These are phyloP conservation scores for Nasonia vitripennis DNA, from an alignment of 1,140 invertebrate species.

Conservation along the genomic window DNA sequence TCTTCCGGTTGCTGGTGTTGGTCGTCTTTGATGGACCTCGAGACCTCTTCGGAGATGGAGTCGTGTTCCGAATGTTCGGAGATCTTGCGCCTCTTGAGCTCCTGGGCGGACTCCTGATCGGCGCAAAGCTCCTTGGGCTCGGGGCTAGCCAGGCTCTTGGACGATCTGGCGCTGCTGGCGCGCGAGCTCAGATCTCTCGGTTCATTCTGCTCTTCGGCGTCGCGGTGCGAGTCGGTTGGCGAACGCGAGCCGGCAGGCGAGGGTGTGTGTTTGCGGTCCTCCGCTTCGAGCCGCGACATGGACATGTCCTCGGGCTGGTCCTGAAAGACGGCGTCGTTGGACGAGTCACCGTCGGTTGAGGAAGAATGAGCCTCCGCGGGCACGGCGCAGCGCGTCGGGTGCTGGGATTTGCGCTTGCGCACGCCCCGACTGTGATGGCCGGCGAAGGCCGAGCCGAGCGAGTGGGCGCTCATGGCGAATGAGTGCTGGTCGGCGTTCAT, in stretches of 20 bases:
- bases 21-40: constrained; percentile 49
- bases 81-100: constrained; percentile 46
- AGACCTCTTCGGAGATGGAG: constrained; percentile 25
- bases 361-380: constrained; percentile 76
- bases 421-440: constrained; percentile 68
- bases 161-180: constrained; percentile 64
- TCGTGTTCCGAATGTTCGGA: constrained; percentile 39
- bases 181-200: constrained; percentile 72
- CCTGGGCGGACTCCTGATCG: constrained; percentile 34
- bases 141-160: constrained; percentile 61
- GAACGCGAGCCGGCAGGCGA: constrained; percentile 48
- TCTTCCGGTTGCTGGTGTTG: background rate
- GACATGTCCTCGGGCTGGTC: constrained; percentile 79
- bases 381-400: constrained; percentile 89
- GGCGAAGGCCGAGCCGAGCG: constrained; percentile 58
- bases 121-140: constrained; percentile 63
- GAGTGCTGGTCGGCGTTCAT: constrained; percentile 68
- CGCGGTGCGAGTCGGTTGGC: constrained; percentile 49
- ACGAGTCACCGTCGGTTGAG: constrained; percentile 77
- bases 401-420: constrained; percentile 93
- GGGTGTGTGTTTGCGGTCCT: constrained; percentile 63
- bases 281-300: constrained; percentile 72
- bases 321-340: constrained; percentile 79
- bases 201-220: constrained; percentile 63
- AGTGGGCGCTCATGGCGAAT: constrained; percentile 62